Evolutionary conservation across 2,888 invertebrate species (phyloP), one percentile per base, ranked within the genome.

Genomic region (Agelastica alni): DNA sequence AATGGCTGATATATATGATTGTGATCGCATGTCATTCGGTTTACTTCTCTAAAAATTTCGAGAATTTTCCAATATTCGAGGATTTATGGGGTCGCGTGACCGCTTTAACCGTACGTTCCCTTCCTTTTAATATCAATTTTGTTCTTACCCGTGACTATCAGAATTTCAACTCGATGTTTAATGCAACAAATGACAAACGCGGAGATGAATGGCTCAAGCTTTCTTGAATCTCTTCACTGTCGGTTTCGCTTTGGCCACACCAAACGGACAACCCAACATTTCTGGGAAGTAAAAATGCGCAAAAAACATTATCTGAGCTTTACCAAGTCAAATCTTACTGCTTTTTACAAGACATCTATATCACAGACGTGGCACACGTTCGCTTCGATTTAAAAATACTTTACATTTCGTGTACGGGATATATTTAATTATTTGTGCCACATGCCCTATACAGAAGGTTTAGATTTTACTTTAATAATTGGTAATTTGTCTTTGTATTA

Each of bases 191-290:
- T 65, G 66, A 67, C 71, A 71, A 66, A 62, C 61, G 58, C 44
- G 43, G 66, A 72, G 72, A 73, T 65, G 64, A 67, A 74, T 70
- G 65, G 61, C n/a, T n/a, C n/a, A n/a, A n/a, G n/a, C n/a, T n/a
- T n/a, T n/a, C n/a, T n/a, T n/a, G n/a, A n/a, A n/a, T n/a, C n/a
- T n/a, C n/a, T n/a, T n/a, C n/a, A n/a, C 62, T 62, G 52, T 39
- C 41, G 31, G 45, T 52, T 45, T 28, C 44, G 30, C 28, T 46
- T 34, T 34, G 34, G 5, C 14, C 16, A 34, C 16, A 34, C 34
- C 34, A 34, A n/a, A 34, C 34, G 34, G 16, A 13, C 37, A 47
- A 47, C 47, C 17, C 37, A 37, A 37, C 47, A 47, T 28, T 47
- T 39, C 47, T 28, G 7, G 16, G 36, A 37, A 47, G 28, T 47